A percentile compares a stretch with the other conserved stretches of the same genome.
Evolutionary conservation across 2,888 invertebrate genomes (phyloP).

Genomic region (Cyrtodaria siliqua): DNA sequence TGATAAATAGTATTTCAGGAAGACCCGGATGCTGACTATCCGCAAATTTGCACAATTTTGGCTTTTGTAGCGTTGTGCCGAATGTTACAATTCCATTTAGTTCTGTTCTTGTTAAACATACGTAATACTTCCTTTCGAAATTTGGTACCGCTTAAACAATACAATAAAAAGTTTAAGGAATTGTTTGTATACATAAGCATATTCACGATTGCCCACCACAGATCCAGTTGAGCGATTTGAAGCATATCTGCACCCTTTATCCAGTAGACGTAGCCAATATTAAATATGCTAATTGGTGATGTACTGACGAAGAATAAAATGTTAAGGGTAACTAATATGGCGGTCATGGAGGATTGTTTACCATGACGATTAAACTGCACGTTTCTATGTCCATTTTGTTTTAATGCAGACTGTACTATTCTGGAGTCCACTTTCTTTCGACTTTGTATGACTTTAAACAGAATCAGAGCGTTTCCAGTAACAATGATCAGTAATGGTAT

Average conservation of each 20-base stretch:
- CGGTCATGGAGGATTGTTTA: conserved; percentile 73
- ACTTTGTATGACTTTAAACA: conserved; percentile 67
- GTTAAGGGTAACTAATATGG: conserved; percentile 72
- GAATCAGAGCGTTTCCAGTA: conserved; percentile 74
- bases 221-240: conserved; percentile 32
- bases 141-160: conserved; percentile 76
- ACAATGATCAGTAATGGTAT: conserved; percentile 75
- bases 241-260: background rate
- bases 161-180: conserved; percentile 75
- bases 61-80: too few species aligned
- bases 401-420: background rate
- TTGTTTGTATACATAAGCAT: conserved; percentile 79
- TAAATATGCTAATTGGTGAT: conserved; percentile 71
- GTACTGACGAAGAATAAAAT: conserved; percentile 74
- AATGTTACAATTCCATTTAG: too few species aligned
- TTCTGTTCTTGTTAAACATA: conserved; percentile 27
- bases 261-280: conserved; percentile 66
- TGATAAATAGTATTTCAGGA: too few species aligned
- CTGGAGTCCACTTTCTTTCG: conserved; percentile 36
- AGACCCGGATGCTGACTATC: too few species aligned
- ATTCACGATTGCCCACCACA: conserved; percentile 73
- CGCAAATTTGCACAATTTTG: too few species aligned
- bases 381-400: too few species aligned
- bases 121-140: conserved; percentile 72
- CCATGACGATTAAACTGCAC: background rate